Conservation (phyloP, 2,797 vertebrate genomes). For the Bovichtus diacanthus region DNA sequence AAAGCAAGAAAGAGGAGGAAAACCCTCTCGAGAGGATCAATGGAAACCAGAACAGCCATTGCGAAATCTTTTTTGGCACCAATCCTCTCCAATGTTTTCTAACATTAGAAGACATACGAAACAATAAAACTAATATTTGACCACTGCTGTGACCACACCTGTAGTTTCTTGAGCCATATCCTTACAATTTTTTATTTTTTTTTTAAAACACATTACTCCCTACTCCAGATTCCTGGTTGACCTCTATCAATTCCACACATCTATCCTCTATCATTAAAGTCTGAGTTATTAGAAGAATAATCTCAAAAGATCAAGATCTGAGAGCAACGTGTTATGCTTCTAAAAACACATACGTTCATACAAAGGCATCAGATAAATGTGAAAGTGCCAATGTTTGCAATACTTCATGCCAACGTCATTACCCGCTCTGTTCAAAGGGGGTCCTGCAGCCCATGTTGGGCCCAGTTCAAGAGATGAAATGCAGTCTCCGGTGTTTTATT, state of each 20-base stretch:
- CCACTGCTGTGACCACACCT: background rate
- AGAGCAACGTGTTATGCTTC: background rate
- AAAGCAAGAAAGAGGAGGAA: background rate
- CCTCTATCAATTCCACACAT: background rate
- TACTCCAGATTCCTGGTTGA: background rate
- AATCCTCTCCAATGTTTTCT: background rate
- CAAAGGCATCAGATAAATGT: background rate
- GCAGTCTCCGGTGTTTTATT: background rate
- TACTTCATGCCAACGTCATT: background rate
- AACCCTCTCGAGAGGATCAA: background rate
- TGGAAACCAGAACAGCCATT: background rate
- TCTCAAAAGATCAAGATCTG: slow-evolving; percentile 4
- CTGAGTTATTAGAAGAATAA: background rate
- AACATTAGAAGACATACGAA: background rate
- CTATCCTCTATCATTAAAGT: background rate
- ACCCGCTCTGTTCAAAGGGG: background rate
- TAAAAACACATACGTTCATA: background rate
- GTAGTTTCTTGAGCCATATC: background rate
- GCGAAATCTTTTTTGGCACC: background rate
- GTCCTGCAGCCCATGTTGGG: background rate
- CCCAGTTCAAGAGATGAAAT: background rate
- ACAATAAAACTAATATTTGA: background rate
- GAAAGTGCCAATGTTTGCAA: background rate
- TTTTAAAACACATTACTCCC: background rate
- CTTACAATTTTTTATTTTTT: too few species aligned